These are phyloP conservation scores for Tetrax tetrax DNA, from an alignment of 2,113 vertebrate genomes.

Conservation along the genomic window DNA sequence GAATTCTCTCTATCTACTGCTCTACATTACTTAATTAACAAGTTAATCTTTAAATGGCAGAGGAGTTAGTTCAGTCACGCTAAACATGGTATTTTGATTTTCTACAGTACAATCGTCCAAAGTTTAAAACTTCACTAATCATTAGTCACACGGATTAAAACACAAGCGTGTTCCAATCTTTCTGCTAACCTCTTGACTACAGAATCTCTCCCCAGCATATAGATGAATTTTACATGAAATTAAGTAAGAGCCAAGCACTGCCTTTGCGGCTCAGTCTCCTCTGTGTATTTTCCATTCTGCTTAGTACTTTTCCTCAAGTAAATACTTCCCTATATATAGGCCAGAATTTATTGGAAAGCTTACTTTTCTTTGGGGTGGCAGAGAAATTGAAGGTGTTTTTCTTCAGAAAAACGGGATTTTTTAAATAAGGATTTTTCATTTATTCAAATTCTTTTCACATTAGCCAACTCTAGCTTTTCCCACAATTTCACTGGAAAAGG, in stretches of 20 bases:
- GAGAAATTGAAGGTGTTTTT: neutral
- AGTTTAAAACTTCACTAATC: neutral
- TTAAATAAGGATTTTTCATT: neutral
- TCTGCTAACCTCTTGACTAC: neutral
- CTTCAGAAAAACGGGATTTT: neutral
- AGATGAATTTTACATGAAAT: neutral
- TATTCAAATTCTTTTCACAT: neutral
- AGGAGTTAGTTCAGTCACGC: neutral
- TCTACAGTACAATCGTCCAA: neutral
- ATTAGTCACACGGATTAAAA: neutral
- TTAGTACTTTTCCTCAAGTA: neutral
- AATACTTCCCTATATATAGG: neutral
- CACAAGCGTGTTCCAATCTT: neutral
- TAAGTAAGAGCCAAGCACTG: neutral
- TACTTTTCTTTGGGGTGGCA: neutral
- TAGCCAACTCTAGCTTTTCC: neutral
- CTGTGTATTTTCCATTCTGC: neutral
- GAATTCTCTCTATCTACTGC: neutral
- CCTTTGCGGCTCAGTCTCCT: neutral
- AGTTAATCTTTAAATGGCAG: slow-evolving; percentile 16
- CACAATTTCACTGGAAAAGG: neutral
- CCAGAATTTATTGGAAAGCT: neutral
- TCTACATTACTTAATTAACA: neutral
- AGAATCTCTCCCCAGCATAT: neutral
- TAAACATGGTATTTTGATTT: neutral